A percentile compares a stretch with the other conserved stretches of the same genome.
Evolutionary conservation across 2,797 vertebrate species (phyloP).

Genomic region (Octomys mimax): DNA sequence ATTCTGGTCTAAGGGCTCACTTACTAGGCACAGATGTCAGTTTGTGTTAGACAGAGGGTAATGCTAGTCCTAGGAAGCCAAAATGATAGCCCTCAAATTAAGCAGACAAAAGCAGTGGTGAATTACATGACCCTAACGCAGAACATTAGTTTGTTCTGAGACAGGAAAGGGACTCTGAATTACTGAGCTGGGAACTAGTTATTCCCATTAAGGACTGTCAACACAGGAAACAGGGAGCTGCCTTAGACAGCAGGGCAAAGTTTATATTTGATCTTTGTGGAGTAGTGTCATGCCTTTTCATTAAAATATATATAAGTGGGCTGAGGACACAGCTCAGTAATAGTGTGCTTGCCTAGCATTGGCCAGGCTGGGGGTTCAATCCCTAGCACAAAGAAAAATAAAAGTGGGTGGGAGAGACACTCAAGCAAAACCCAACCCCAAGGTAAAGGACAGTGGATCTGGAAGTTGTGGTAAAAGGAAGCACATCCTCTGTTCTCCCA

Average conservation of each 20-base stretch:
- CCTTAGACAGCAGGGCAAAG: constrained; percentile 52
- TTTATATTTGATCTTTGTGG: not conserved
- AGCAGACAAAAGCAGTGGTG: not conserved
- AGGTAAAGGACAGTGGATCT: not conserved
- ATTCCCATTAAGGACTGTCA: not conserved
- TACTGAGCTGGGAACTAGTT: not conserved
- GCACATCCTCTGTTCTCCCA: not conserved
- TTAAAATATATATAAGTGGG: not conserved
- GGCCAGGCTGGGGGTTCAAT: not conserved
- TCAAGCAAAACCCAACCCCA: not conserved
- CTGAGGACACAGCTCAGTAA: not conserved
- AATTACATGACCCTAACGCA: not conserved
- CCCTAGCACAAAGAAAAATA: not conserved
- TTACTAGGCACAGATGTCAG: not conserved
- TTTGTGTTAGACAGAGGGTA: not conserved
- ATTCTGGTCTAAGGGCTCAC: not conserved
- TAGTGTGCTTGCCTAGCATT: not conserved
- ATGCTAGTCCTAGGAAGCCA: not conserved
- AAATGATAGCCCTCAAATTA: not conserved
- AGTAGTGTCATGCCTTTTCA: not conserved
- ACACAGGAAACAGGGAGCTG: not conserved
- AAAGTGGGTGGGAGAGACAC: not conserved
- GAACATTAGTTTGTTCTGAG: not conserved
- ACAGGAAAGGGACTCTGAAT: not conserved
- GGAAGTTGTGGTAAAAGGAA: not conserved